Conservation (phyloP, 2,797 vertebrate species). For the Limnodromus scolopaceus region DNA sequence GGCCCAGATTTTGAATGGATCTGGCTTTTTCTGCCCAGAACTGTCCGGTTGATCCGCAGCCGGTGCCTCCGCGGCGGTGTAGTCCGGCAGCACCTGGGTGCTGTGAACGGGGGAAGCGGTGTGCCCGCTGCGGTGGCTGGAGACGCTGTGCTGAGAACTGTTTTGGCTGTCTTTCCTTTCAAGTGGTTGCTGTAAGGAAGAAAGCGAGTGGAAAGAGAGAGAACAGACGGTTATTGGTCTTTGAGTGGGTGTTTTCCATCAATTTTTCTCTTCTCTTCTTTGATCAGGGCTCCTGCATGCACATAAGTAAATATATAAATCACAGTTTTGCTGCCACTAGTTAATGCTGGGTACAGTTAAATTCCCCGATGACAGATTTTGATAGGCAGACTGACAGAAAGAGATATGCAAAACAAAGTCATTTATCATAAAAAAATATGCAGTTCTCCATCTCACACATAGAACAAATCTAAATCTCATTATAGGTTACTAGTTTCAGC, state of each 20-base stretch:
- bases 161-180: constrained; percentile 99
- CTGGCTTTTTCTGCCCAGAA: constrained; percentile 94
- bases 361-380: not conserved
- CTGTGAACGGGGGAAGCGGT: constrained; percentile 90
- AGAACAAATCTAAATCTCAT: constrained; percentile 47
- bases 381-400: constrained; percentile 61
- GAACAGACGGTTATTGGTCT: constrained; percentile 70
- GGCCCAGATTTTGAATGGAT: constrained; percentile 99
- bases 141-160: constrained; percentile 95
- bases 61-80: constrained; percentile 78
- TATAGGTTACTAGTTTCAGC: not conserved
- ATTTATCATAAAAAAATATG: constrained; percentile 11
- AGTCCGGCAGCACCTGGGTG: constrained; percentile 82
- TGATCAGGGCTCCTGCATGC: constrained; percentile 42
- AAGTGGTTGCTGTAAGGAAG: constrained; percentile 88
- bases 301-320: constrained; percentile 59
- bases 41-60: constrained; percentile 83
- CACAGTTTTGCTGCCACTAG: constrained; percentile 37
- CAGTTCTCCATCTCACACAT: not conserved
- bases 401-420: constrained; percentile 42
- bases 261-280: constrained; percentile 18
- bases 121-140: constrained; percentile 94
- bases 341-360: constrained; percentile 44
- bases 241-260: constrained; percentile 61
- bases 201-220: constrained; percentile 7